Conservation (phyloP, 2,113 vertebrate species). For the Globicephala melas region DNA sequence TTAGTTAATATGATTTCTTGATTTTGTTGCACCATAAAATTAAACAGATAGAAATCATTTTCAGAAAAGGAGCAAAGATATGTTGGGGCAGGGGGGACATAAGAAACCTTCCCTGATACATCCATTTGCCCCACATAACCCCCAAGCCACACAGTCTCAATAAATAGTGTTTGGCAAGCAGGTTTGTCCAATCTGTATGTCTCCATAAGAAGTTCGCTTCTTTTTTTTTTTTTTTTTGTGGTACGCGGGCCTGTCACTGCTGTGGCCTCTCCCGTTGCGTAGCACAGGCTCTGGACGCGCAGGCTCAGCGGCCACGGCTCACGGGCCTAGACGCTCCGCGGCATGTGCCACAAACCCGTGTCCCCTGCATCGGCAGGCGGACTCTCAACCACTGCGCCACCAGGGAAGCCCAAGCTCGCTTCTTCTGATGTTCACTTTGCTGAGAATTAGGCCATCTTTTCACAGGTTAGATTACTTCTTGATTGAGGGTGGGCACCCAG, state of each 20-base stretch:
- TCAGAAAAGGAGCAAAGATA: not conserved
- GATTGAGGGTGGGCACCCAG: not conserved
- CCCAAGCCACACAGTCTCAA: not conserved
- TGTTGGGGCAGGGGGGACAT: not conserved
- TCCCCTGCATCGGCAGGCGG: too few species aligned
- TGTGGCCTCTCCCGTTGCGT: too few species aligned
- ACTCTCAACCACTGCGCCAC: too few species aligned
- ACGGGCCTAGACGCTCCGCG: too few species aligned
- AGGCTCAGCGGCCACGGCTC: too few species aligned
- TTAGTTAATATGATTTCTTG: not conserved
- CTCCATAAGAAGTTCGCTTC: not conserved
- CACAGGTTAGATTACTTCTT: accelerated
- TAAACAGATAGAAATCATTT: not conserved
- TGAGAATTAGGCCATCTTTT: not conserved
- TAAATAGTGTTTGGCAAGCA: too few species aligned
- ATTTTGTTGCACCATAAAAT: not conserved
- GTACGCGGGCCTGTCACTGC: too few species aligned
- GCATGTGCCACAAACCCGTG: too few species aligned
- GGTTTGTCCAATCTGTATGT: accelerated
- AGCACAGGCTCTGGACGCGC: accelerated
- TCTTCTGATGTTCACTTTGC: not conserved
- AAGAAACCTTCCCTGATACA: not conserved
- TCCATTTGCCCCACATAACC: not conserved
- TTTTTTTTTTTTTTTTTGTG: not conserved
- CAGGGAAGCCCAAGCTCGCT: not conserved